Evolutionary conservation across 2,797 vertebrate species (phyloP), one percentile per base, ranked within the genome.

Genomic region (Sebastolobus alascanus): DNA sequence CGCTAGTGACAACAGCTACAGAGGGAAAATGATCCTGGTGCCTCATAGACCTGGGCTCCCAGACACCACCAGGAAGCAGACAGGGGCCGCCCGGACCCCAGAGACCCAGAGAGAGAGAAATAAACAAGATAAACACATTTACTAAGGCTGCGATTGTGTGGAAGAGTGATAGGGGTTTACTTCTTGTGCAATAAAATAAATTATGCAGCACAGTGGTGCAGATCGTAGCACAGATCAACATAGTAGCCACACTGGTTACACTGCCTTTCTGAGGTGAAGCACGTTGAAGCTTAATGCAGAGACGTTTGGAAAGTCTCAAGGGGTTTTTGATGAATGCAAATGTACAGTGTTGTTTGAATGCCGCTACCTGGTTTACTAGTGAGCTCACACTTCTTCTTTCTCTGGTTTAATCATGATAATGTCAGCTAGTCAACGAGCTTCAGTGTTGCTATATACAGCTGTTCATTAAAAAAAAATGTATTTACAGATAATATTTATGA

Each of bases 11-110:
- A 96, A 94, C 87, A 92, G 90, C 94, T 93, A 93, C 93, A 94
- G 91, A 95, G 91, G 94, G 94, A 95, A 96, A 95, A 93, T 96
- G 95, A 96, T 96, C 95, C 95, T 94, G 96, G 95, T 92, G 95
- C 95, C 95, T 94, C 80, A 22, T 86, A 91, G 94, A 95, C 94
- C 91, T 92, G 91, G 87, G 89, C 92, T 94, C 90, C 92, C 93
- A 96, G 95, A 96, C 95, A 93, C 82, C 89, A 94, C 90, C 93
- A 94, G 95, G 95, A 96, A 95, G 89, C 92, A 95, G 95, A 95
- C 94, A 88, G 88, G 91, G 87, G 91, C 94, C 91, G 69, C 90
- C 74, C 20, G 61, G 88, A 86, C 94, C 94, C 93, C 80, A 72
- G 94, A 94, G 94, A 94, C 93, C 64, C 79, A 82, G 79, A 68